These are phyloP conservation scores for Leptestheria dahalacensis DNA, from an alignment of 1,140 invertebrate species.

Conservation along the genomic window DNA sequence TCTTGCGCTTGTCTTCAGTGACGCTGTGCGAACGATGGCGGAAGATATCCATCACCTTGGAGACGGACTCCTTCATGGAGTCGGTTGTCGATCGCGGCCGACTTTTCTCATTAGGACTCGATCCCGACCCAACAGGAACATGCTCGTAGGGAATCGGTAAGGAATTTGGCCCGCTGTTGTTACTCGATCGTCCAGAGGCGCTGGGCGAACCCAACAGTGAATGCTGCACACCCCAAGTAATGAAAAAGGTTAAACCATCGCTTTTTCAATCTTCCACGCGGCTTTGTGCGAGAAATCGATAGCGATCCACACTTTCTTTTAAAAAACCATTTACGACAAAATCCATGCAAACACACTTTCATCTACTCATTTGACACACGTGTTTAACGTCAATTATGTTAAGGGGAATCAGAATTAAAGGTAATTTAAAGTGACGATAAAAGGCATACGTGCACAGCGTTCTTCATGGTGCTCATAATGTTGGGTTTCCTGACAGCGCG, in stretches of 20 bases:
- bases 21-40: conserved; percentile 58
- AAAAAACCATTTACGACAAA: no score
- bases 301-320: no score
- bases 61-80: conserved; percentile 30
- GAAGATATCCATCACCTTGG: conserved; percentile 78
- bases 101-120: conserved; percentile 15
- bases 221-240: no score
- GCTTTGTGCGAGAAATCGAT: no score
- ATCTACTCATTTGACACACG: no score
- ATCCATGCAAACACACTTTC: no score
- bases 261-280: no score
- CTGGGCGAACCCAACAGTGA: conserved; percentile 27
- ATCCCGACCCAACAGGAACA: conserved; percentile 11
- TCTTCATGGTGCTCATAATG: conserved; percentile 63
- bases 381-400: no score
- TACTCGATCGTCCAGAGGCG: conserved; percentile 15
- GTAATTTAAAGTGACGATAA: no score
- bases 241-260: no score
- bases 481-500: conserved; percentile 42
- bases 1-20: conserved; percentile 52
- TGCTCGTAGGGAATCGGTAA: conserved; percentile 7
- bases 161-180: conserved; percentile 9
- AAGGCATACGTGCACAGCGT: conserved; percentile 47
- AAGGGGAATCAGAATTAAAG: no score
- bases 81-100: conserved; percentile 32